Percentiles rank a stretch among this genome's conserved stretches.
Evolutionary conservation across 1,140 invertebrate species (phyloP).

Genomic region (Meteorus sp.): DNA sequence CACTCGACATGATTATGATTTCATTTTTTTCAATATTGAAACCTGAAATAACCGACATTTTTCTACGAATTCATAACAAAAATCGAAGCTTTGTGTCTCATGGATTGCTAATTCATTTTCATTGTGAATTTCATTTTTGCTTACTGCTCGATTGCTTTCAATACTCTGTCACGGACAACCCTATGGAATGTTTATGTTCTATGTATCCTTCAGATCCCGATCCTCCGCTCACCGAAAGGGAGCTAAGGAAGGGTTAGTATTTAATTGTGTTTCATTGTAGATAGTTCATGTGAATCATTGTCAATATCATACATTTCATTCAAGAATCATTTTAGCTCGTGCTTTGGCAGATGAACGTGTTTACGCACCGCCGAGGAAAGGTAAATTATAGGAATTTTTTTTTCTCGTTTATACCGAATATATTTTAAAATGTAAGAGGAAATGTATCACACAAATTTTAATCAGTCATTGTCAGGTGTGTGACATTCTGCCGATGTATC

Average conservation of each 20-base stretch:
- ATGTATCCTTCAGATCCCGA: slow-evolving; percentile 43
- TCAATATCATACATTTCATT: slow-evolving; percentile 1
- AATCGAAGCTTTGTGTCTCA: too few species aligned
- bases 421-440: too few species aligned
- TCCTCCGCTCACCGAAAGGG: slow-evolving; percentile 49
- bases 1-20: background rate
- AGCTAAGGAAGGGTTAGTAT: slow-evolving; percentile 55
- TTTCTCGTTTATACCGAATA: too few species aligned
- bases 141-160: background rate
- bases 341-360: slow-evolving; percentile 40
- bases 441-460: too few species aligned
- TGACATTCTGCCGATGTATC: too few species aligned
- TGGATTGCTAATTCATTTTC: too few species aligned
- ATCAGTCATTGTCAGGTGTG: too few species aligned
- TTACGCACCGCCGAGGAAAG: slow-evolving; percentile 33
- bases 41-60: too few species aligned
- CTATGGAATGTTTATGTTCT: slow-evolving; percentile 39
- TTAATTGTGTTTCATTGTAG: slow-evolving; percentile 22
- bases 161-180: background rate
- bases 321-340: slow-evolving; percentile 46
- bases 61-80: too few species aligned
- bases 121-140: background rate
- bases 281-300: background rate
- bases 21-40: too few species aligned
- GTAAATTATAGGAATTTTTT: slow-evolving; percentile 33